Evolutionary conservation across 2,888 invertebrate species (phyloP), one percentile per base, ranked within the genome.

Genomic region (Toxonevra muliebris): DNA sequence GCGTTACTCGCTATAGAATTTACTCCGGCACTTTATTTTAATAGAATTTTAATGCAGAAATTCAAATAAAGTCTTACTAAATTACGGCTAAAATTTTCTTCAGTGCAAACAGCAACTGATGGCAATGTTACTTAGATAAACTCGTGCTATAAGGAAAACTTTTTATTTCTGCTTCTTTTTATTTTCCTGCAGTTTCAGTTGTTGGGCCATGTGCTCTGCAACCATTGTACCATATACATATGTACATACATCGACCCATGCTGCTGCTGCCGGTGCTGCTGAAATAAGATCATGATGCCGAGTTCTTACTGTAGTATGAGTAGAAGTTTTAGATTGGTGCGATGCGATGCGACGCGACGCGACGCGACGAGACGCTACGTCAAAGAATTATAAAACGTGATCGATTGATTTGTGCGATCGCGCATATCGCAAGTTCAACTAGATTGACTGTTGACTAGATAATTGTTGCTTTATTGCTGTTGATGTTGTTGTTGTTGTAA

Each of bases 381-480:
- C 67, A 65, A 60, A 63, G 69, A 67, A 75, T 74, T 75, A 77
- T 57, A 75, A 81, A 82, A 82, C 82, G 81, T 82, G 81, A 82
- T 82, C 81, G 82, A 81, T 82, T 82, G 81, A 82, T 81, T 82
- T 80, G 79, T 79, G 81, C 74, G 79, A 80, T 77, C 77, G 76
- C 75, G 73, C 72, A 73, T 75, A 73, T 74, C 76, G 74, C 78
- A 80, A 81, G 81, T 82, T 82, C 82, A 82, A 82, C 79, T 73
- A 81, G 80, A 77, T 76, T 78, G 75, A 80, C 81, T 81, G 80
- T 76, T 81, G 81, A 82, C 81, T 81, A 82, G 81, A 82, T 82
- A 82, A 82, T 82, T 82, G 82, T 80, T 79, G 78, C 75, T 79
- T 77, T 76, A 75, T 41, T 50, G 65, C 61, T 20, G 65, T 30